Evolutionary conservation across 2,888 invertebrate genomes (phyloP).

Genomic region (Micropterix aruncella): DNA sequence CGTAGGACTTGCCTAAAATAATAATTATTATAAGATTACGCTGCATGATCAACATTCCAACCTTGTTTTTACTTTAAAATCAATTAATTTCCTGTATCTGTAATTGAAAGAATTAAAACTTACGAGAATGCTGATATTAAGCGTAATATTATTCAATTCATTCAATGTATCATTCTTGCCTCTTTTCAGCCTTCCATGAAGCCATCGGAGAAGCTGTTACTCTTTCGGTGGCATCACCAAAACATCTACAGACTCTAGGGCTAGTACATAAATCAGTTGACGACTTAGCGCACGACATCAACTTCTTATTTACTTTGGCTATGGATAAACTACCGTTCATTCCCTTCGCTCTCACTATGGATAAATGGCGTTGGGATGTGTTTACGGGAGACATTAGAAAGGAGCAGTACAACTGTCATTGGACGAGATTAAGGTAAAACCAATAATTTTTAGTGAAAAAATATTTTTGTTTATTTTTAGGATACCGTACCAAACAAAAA

Average conservation of each 20-base stretch:
- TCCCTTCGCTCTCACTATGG: constrained; percentile 73
- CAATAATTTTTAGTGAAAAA: too few relatives aligned
- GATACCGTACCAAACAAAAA: too few relatives aligned
- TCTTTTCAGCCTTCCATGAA: constrained; percentile 85
- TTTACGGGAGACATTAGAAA: constrained; percentile 61
- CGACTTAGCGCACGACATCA: constrained; percentile 70
- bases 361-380: constrained; percentile 77
- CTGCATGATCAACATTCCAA: too few relatives aligned
- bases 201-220: constrained; percentile 84
- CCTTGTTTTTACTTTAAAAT: too few relatives aligned
- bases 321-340: constrained; percentile 76
- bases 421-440: constrained; percentile 66
- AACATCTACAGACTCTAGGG: constrained; percentile 72
- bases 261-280: constrained; percentile 69
- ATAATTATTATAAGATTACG: too few relatives aligned
- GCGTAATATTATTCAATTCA: too few relatives aligned
- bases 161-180: too few relatives aligned
- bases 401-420: constrained; percentile 75
- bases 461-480: background rate
- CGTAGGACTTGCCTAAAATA: too few relatives aligned
- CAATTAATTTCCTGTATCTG: too few relatives aligned
- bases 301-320: constrained; percentile 71
- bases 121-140: too few relatives aligned
- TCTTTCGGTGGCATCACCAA: constrained; percentile 71
- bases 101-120: too few relatives aligned